These are phyloP conservation scores for Lepidurus packardi DNA, from an alignment of 1,140 invertebrate species.

Conservation along the genomic window DNA sequence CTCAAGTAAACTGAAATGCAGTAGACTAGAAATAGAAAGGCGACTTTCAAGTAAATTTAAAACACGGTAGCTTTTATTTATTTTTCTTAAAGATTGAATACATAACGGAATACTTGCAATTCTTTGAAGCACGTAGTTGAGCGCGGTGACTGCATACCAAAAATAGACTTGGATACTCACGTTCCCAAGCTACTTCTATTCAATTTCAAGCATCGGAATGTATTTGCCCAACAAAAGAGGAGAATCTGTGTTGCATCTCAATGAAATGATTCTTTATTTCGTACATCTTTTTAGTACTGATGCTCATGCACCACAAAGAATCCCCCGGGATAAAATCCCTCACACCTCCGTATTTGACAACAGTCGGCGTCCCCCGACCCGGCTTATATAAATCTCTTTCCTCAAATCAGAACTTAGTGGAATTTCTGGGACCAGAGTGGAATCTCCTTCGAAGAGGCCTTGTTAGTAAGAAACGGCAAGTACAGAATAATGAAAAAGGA, in stretches of 20 bases:
- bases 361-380: constrained; percentile 48
- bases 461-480: too few species aligned
- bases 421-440: too few species aligned
- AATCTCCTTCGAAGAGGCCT: too few species aligned
- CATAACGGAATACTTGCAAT: constrained; percentile 73
- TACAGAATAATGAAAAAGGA: too few species aligned
- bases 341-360: constrained; percentile 57
- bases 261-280: constrained; percentile 70
- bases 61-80: constrained; percentile 10
- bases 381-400: too few species aligned
- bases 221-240: constrained; percentile 85
- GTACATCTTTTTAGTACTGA: constrained; percentile 81
- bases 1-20: too few species aligned
- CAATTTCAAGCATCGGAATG: constrained; percentile 95
- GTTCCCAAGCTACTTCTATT: constrained; percentile 84
- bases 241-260: constrained; percentile 71
- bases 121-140: constrained; percentile 62
- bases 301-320: constrained; percentile 57
- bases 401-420: too few species aligned
- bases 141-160: constrained; percentile 62
- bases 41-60: background rate
- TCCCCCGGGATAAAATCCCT: constrained; percentile 62
- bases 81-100: constrained; percentile 66
- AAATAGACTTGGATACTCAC: constrained; percentile 70
- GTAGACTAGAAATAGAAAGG: constrained; percentile 49